These are phyloP conservation scores for Oryzias melastigma DNA, from an alignment of 2,113 vertebrate species.

Conservation along the genomic window DNA sequence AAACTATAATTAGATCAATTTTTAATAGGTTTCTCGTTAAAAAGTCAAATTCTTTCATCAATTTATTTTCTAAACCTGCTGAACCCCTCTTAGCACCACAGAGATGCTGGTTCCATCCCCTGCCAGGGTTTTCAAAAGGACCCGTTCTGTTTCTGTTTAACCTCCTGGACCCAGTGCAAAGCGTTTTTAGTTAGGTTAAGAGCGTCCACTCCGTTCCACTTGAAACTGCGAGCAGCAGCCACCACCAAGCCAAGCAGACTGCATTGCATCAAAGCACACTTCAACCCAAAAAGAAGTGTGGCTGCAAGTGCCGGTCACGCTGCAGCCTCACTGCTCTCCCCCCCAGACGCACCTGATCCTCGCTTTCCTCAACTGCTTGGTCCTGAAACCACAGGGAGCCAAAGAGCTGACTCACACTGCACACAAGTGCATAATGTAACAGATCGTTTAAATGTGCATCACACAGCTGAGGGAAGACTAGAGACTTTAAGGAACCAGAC, in stretches of 20 bases:
- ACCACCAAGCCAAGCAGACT: slow-evolving; percentile 50
- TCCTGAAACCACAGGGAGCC: slow-evolving; percentile 77
- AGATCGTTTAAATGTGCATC: background rate
- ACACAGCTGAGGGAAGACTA: background rate
- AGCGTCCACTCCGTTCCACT: slow-evolving; percentile 20
- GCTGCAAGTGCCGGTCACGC: slow-evolving; percentile 40
- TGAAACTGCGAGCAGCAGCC: slow-evolving; percentile 20
- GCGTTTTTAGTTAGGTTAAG: slow-evolving; percentile 21
- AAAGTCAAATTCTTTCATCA: too few species aligned
- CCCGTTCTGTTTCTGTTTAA: too few species aligned
- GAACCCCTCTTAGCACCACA: too few species aligned
- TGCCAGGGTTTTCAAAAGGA: too few species aligned
- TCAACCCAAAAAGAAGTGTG: slow-evolving; percentile 49
- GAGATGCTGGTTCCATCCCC: too few species aligned
- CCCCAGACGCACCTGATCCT: slow-evolving; percentile 72
- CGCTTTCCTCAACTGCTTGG: slow-evolving; percentile 63
- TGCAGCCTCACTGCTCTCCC: slow-evolving; percentile 62
- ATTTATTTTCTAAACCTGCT: too few species aligned
- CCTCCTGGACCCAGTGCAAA: too few species aligned
- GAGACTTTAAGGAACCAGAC: background rate
- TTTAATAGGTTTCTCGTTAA: background rate
- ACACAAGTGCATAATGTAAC: slow-evolving; percentile 14
- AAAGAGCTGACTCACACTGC: slow-evolving; percentile 36
- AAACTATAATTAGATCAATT: background rate
- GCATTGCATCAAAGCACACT: slow-evolving; percentile 65